Base-by-base conservation (phyloP, 2,113 vertebrate genomes). In the Ceyx margarethae region DNA sequence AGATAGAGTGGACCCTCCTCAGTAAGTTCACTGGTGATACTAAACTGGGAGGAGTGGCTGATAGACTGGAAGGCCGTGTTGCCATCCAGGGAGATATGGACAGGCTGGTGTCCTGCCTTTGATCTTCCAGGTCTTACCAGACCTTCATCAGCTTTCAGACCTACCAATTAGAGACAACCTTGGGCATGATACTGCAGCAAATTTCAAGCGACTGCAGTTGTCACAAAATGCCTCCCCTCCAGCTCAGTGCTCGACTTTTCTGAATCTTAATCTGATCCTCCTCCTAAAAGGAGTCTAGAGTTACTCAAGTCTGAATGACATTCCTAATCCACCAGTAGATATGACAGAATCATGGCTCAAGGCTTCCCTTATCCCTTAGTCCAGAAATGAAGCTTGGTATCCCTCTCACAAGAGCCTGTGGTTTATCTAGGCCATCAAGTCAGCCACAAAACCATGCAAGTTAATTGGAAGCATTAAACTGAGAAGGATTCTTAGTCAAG, bases 381-480 rank as follows among this genome's bases (percentile, higher is more conserved):
- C 81, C 79, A 88, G 71, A 96, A 95, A 91, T 56, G 65, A 91
- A 89, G 79, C 45, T 53, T 62, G 51, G 25, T 48, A 19, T 78
- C 18, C 78, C 31, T 60, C 53, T 96, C 43, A 33, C 76, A 89
- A 91, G 69, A 91, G 57, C 33, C 67, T 12, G 74, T 62, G 28
- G 57, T 75, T 90, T 84, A 94, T 83, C 62, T 69, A 87, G 71
- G 92, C 81, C 64, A 81, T 94, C 72, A 92, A 92, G 58, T 88
- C 65, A 91, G 58, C 71, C 92, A 68, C 85, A 89, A 89, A 91
- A 67, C 43, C 62, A 80, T 58, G 58, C 58, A 82, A 93, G 81
- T 92, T 93, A 89, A 96, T 89, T 93, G 87, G 91, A 84, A 75
- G 53, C 91, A 40, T 95, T 97, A 92, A 94, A 93, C 35, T 90